Percentiles rank a stretch among this genome's conserved stretches.
Conservation (phyloP, 2,888 invertebrate species). For the Argyresthia goedartella region DNA sequence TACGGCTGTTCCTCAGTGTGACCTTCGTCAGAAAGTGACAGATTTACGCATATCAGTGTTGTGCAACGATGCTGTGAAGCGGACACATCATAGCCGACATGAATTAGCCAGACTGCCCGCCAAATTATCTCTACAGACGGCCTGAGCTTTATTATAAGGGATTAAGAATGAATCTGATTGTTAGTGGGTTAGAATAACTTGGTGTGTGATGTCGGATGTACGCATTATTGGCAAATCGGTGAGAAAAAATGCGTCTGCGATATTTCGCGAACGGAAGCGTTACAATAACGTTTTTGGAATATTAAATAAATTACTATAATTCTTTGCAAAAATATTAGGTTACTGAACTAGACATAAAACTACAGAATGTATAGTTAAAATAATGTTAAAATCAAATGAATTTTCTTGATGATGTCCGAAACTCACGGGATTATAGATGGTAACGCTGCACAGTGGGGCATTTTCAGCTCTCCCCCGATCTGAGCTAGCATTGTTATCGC, state of each 20-base stretch:
- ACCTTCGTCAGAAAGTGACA: slow-evolving; percentile 67
- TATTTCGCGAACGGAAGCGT: slow-evolving; percentile 2
- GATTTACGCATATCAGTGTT: slow-evolving; percentile 51
- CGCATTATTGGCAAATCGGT: slow-evolving; percentile 9
- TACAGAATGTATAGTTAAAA: too few relatives aligned
- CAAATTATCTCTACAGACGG: background rate
- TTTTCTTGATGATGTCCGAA: too few relatives aligned
- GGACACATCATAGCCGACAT: slow-evolving; percentile 23
- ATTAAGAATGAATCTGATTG: background rate
- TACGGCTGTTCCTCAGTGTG: slow-evolving; percentile 18
- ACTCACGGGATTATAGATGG: too few relatives aligned
- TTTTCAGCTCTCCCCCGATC: slow-evolving; percentile 12
- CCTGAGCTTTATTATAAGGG: background rate
- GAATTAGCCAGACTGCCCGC: background rate
- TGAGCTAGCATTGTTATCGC: slow-evolving; percentile 37
- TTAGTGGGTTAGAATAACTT: background rate
- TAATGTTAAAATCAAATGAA: too few relatives aligned
- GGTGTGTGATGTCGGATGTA: slow-evolving; percentile 7
- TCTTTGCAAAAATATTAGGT: too few relatives aligned
- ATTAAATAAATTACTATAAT: background rate
- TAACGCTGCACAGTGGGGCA: too few relatives aligned
- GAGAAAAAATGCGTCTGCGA: slow-evolving; percentile 4
- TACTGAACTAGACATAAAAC: too few relatives aligned
- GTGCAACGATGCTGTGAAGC: slow-evolving; percentile 36
- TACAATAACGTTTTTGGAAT: background rate